These are phyloP conservation scores for Lepidocolaptes lacrymiger DNA, from an alignment of 2,797 vertebrate genomes.

Conservation along the genomic window DNA sequence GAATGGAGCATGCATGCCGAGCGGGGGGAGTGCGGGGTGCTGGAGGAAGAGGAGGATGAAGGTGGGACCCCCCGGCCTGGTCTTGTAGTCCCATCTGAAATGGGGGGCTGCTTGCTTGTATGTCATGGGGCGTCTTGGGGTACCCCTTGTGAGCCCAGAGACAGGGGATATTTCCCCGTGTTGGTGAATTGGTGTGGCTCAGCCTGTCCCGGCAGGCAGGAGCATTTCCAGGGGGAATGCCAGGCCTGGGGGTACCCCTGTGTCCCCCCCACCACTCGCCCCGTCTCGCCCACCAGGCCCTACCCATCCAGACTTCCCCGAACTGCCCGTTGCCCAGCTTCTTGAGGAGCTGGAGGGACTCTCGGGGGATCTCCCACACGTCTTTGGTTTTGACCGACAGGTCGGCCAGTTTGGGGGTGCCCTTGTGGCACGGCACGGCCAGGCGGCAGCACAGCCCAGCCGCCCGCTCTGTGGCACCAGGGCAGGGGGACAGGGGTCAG, in stretches of 20 bases:
- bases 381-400: conserved; percentile 96
- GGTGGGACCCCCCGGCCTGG: not conserved
- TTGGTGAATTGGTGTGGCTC: accelerated
- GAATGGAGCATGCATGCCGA: conserved; percentile 47
- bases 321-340: conserved; percentile 94
- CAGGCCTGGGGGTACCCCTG: conserved; percentile 35
- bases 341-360: conserved; percentile 92
- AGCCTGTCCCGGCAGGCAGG: not conserved
- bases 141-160: not conserved
- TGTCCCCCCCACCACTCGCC: not conserved
- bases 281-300: conserved; percentile 37
- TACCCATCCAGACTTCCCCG: conserved; percentile 97
- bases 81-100: not conserved
- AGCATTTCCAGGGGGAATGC: not conserved
- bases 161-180: not conserved
- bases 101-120: not conserved
- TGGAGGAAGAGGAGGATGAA: not conserved
- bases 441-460: conserved; percentile 90
- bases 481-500: not conserved
- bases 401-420: conserved; percentile 90
- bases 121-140: not conserved
- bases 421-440: conserved; percentile 89
- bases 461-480: conserved; percentile 82
- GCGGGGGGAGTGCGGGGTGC: not conserved
- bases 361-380: conserved; percentile 92